Conservation (phyloP, 2,888 invertebrate genomes). For the Trichogramma evanescens region DNA sequence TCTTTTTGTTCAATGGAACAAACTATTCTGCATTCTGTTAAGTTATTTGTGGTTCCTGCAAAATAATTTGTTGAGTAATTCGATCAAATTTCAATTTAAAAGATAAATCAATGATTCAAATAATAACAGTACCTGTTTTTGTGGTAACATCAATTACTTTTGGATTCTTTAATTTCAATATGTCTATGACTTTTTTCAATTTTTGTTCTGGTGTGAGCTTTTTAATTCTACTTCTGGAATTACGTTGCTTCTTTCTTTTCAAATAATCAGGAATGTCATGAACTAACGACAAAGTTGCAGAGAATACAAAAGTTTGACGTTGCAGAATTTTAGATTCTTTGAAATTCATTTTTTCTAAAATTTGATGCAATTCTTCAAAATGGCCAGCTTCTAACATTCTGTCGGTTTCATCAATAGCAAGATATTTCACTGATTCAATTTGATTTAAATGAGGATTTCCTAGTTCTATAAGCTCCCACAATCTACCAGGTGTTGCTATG, state of each 20-base stretch:
- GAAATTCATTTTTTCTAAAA: slow-evolving; percentile 73
- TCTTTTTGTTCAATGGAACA: slow-evolving; percentile 81
- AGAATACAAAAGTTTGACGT: slow-evolving; percentile 93
- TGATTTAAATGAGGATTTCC: slow-evolving; percentile 72
- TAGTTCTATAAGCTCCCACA: slow-evolving; percentile 86
- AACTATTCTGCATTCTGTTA: slow-evolving; percentile 78
- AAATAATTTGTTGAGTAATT: not conserved
- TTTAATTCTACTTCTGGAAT: slow-evolving; percentile 50
- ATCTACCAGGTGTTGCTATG: slow-evolving; percentile 92
- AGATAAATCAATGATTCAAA: slow-evolving; percentile 13
- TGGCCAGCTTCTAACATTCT: slow-evolving; percentile 96
- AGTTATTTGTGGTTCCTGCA: slow-evolving; percentile 69
- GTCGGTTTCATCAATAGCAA: slow-evolving; percentile 97
- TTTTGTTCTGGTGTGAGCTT: slow-evolving; percentile 71
- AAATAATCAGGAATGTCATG: slow-evolving; percentile 76
- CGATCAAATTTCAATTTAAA: slow-evolving; percentile 3
- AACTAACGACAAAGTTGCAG: slow-evolving; percentile 89
- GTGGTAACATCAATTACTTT: slow-evolving; percentile 90
- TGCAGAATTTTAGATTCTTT: slow-evolving; percentile 54
- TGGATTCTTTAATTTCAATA: slow-evolving; percentile 78
- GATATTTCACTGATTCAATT: slow-evolving; percentile 66
- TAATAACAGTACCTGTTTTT: slow-evolving; percentile 54
- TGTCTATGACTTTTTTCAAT: slow-evolving; percentile 67
- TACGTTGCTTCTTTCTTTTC: slow-evolving; percentile 51
- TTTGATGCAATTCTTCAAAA: slow-evolving; percentile 79